These are phyloP conservation scores for Sylvilagus bachmani DNA, from an alignment of 2,113 vertebrate genomes.

Conservation along the genomic window DNA sequence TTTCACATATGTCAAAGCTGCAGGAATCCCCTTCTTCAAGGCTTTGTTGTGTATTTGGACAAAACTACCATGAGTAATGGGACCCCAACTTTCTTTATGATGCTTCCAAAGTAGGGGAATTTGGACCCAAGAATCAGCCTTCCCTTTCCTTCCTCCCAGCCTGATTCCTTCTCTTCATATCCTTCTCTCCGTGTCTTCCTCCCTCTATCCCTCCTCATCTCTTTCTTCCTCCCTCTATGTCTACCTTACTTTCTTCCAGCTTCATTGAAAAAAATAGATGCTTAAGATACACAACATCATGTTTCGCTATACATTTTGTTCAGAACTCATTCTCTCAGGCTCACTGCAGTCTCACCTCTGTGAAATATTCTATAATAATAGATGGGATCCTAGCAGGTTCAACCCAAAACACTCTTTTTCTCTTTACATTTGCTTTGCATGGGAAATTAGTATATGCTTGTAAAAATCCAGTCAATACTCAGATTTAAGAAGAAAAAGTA, in stretches of 20 bases:
- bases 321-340: not conserved
- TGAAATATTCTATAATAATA: not conserved
- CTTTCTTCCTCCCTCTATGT: no score
- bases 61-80: not conserved
- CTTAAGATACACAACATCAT: not conserved
- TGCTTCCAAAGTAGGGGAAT: not conserved
- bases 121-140: not conserved
- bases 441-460: not conserved
- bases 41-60: not conserved
- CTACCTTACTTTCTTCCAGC: not conserved
- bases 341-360: not conserved
- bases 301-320: not conserved
- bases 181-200: rapidly evolving
- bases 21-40: not conserved
- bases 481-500: not conserved
- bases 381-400: not conserved
- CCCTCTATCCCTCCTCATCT: no score
- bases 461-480: not conserved
- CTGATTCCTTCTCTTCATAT: rapidly evolving
- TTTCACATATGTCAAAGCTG: not conserved
- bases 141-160: not conserved
- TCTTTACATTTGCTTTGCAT: not conserved
- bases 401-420: not conserved
- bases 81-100: not conserved
- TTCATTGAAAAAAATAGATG: not conserved